These are phyloP conservation scores for Catocala fraxini DNA, from an alignment of 2,888 invertebrate genomes.

Conservation along the genomic window DNA sequence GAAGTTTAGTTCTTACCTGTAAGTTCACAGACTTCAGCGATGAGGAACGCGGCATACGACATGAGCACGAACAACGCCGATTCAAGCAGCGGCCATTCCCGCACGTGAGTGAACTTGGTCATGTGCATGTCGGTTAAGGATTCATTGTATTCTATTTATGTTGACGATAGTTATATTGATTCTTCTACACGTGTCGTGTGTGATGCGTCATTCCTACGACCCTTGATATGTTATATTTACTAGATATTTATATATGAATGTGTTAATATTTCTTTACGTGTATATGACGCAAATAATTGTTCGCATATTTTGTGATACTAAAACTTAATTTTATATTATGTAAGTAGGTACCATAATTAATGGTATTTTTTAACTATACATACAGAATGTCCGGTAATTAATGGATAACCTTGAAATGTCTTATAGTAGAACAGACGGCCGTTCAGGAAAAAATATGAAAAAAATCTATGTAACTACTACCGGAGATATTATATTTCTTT, in stretches of 20 bases:
- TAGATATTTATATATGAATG: not conserved
- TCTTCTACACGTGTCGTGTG: not conserved
- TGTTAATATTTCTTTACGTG: no score
- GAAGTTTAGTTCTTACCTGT: conserved; percentile 90
- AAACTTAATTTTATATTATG: no score
- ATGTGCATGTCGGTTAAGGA: conserved; percentile 87
- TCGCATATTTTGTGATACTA: no score
- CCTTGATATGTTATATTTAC: not conserved
- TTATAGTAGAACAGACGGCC: no score
- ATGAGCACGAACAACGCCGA: conserved; percentile 98
- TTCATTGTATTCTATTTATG: conserved; percentile 18
- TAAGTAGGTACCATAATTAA: no score
- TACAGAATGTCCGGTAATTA: no score
- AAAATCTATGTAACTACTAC: no score
- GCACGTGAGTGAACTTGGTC: conserved; percentile 97
- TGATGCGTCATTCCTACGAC: conserved; percentile 2
- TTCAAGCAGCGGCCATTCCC: conserved; percentile 98
- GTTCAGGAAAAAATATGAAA: no score
- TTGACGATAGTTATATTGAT: not conserved
- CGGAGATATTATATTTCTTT: no score
- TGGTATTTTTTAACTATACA: no score
- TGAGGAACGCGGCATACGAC: conserved; percentile 99
- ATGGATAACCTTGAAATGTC: no score
- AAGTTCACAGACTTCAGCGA: conserved; percentile 98
- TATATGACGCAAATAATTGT: no score